phyloP scores from a whole-genome alignment of 1,140 invertebrate genomes.

The Bombus sibiricus region DNA sequence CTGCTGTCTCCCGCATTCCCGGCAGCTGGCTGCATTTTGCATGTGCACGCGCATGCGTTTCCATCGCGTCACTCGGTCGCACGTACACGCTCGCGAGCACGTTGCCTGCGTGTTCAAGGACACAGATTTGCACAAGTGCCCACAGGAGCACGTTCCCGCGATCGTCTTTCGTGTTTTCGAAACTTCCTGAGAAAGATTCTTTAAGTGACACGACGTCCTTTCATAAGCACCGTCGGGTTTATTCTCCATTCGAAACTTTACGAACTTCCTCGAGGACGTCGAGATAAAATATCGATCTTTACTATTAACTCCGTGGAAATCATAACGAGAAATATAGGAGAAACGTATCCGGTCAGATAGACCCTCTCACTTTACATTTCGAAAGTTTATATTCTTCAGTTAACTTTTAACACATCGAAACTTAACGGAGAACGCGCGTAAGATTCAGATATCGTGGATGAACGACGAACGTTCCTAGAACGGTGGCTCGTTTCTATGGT shows the following conservation, averaged over 20 bases:
- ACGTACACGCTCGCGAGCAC: neutral
- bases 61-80: constrained; percentile 9
- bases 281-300: no score
- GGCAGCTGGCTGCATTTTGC: constrained; percentile 64
- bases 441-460: no score
- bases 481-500: neutral
- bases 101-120: constrained; percentile 57
- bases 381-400: no score
- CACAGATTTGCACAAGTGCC: constrained; percentile 51
- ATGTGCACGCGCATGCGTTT: neutral
- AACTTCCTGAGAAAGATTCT: neutral
- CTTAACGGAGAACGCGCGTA: no score
- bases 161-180: neutral
- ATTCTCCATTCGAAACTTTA: neutral
- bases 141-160: neutral
- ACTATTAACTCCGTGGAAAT: no score
- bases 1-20: constrained; percentile 71
- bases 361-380: no score
- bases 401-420: no score
- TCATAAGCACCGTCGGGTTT: no score
- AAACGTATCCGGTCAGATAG: no score
- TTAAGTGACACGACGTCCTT: neutral
- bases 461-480: neutral
- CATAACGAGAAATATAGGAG: no score
- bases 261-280: neutral